A percentile compares a stretch with the other conserved stretches of the same genome.
These are phyloP conservation scores for Fregetta grallaria DNA, from an alignment of 2,113 vertebrate species.

Conservation along the genomic window DNA sequence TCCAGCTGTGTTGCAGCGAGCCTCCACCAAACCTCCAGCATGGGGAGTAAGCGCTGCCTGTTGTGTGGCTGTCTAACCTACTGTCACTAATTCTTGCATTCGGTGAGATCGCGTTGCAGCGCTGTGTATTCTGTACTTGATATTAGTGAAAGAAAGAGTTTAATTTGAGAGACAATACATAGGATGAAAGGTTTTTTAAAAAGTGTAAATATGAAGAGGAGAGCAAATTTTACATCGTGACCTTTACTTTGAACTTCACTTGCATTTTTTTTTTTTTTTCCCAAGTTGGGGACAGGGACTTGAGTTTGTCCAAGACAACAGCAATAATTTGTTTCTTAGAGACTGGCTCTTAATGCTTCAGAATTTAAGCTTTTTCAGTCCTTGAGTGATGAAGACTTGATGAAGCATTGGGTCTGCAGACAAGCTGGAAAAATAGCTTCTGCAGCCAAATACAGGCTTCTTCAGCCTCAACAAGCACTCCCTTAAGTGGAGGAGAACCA, in stretches of 20 bases:
- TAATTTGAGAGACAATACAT: not conserved
- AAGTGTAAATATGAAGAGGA: not conserved
- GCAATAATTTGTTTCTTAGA: not conserved
- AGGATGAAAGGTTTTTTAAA: not conserved
- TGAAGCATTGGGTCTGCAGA: not conserved
- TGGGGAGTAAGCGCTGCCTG: not conserved
- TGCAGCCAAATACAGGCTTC: not conserved
- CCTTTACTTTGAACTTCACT: not conserved
- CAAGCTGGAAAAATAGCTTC: constrained; percentile 2
- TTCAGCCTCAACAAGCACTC: not conserved
- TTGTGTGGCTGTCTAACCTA: not conserved
- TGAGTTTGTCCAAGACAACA: not conserved
- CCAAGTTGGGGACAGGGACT: not conserved
- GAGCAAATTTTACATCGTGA: not conserved
- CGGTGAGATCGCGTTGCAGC: not conserved
- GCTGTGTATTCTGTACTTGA: not conserved
- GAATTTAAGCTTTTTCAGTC: not conserved
- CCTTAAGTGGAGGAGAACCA: not conserved
- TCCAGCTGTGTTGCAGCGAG: not conserved
- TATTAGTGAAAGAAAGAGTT: not conserved
- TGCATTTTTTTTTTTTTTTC: fast-evolving
- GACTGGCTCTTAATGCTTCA: not conserved
- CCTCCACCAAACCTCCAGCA: not conserved
- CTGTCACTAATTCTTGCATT: no score
- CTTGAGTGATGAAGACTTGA: not conserved